Conservation (phyloP, 35 echinoderm and acorn worm species). For the Heliocidaris tuberculata region DNA sequence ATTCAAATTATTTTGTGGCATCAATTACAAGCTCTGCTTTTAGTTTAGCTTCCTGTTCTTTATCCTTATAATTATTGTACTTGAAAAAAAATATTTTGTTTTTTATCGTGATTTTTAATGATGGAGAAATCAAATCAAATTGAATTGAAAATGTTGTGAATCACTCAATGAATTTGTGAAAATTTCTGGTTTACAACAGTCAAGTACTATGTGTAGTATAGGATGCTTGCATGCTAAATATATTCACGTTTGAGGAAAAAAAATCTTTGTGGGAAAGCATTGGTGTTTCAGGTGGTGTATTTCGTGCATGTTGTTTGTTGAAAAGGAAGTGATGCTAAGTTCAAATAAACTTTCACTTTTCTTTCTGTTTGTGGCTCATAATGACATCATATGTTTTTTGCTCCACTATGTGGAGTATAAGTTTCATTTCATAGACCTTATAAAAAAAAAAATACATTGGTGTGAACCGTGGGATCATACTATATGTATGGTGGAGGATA, state of each 20-base stretch:
- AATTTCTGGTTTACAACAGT: background rate
- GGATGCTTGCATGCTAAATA: background rate
- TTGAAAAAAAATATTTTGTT: no score
- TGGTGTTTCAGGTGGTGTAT: background rate
- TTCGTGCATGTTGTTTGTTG: background rate
- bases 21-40: no score
- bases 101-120: no score
- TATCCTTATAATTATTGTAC: no score
- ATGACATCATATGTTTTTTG: background rate
- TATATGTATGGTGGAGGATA: no score
- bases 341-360: background rate
- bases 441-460: background rate
- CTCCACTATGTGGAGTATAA: background rate
- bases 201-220: background rate
- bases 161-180: no score
- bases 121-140: no score
- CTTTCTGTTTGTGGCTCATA: background rate
- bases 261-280: background rate
- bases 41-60: no score
- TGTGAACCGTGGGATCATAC: no score
- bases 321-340: background rate
- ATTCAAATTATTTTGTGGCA: no score
- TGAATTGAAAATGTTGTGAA: no score
- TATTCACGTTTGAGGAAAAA: background rate
- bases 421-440: background rate